Conservation (phyloP, 2,797 vertebrate genomes). For the Pteropus rufus region DNA sequence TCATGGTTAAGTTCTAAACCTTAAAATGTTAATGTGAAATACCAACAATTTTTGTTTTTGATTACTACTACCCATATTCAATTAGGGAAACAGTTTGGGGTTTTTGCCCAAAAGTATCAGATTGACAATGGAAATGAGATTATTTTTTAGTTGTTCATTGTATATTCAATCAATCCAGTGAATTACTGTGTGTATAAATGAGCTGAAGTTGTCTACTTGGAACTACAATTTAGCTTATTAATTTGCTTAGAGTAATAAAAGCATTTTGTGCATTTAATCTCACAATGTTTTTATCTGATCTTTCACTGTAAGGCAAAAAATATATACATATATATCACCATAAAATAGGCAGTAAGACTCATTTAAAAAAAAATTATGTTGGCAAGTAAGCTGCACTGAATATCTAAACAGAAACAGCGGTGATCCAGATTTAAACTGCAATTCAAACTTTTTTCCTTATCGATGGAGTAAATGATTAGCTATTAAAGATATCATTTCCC, state of each 20-base stretch:
- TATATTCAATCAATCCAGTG: slow-evolving; percentile 55
- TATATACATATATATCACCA: neutral
- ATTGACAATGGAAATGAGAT: neutral
- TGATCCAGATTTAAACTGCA: neutral
- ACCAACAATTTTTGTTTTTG: neutral
- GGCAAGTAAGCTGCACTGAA: neutral
- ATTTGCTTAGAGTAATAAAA: slow-evolving; percentile 84
- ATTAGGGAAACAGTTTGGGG: neutral
- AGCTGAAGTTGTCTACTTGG: slow-evolving; percentile 66
- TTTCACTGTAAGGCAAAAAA: neutral
- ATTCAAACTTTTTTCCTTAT: neutral
- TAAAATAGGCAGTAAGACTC: neutral
- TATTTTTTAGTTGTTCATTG: slow-evolving; percentile 44
- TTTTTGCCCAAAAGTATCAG: neutral
- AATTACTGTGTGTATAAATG: slow-evolving; percentile 70
- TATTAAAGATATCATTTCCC: neutral
- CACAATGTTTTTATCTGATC: slow-evolving; percentile 49
- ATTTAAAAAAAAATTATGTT: neutral
- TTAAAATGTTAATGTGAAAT: slow-evolving; percentile 13
- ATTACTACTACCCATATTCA: neutral
- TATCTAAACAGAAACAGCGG: neutral
- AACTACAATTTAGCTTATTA: slow-evolving; percentile 68
- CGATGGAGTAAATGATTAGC: neutral
- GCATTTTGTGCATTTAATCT: slow-evolving; percentile 78
- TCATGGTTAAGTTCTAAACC: slow-evolving; percentile 49